Percentiles rank a stretch among this genome's conserved stretches.
These are phyloP conservation scores for Rhynchonycteris naso DNA, from an alignment of 2,797 vertebrate genomes.

Conservation along the genomic window DNA sequence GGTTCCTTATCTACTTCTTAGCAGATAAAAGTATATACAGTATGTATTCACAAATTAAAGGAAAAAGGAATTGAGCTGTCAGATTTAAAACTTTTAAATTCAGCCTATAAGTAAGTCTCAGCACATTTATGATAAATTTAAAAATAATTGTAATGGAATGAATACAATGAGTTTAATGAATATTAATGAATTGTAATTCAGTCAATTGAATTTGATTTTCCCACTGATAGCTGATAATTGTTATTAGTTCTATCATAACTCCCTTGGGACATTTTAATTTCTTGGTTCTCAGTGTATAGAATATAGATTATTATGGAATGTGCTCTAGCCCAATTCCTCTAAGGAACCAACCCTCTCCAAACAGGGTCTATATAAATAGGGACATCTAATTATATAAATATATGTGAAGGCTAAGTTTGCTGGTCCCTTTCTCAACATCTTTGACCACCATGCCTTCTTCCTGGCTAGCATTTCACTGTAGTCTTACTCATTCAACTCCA, in stretches of 20 bases:
- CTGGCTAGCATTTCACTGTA: background rate
- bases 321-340: background rate
- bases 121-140: background rate
- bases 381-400: background rate
- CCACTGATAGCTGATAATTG: no score
- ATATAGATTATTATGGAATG: background rate
- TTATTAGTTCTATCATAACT: background rate
- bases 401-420: background rate
- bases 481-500: background rate
- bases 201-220: background rate
- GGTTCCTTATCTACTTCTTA: background rate
- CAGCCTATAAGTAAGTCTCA: background rate
- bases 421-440: background rate
- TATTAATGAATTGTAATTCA: background rate
- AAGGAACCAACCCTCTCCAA: background rate
- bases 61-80: background rate
- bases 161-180: background rate
- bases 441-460: rapidly evolving
- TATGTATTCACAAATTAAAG: background rate
- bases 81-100: background rate
- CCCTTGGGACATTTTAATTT: background rate
- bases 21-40: background rate
- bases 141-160: background rate
- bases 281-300: background rate
- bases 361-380: background rate